phyloP scores from a whole-genome alignment of 1,140 invertebrate genomes.

The Zaprionus davidi region DNA sequence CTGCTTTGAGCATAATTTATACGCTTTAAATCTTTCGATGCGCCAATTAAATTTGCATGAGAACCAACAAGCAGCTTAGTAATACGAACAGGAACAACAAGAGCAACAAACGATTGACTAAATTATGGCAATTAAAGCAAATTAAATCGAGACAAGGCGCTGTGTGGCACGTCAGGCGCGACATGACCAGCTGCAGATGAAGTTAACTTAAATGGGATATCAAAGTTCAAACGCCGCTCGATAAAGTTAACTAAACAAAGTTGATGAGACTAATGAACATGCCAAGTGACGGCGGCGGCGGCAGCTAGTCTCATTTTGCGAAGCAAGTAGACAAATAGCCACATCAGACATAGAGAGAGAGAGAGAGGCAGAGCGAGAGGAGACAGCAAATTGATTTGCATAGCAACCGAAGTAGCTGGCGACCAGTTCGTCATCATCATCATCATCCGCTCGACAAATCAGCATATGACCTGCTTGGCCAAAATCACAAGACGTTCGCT shows the following conservation, averaged over 20 bases:
- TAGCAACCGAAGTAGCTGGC: constrained; percentile 55
- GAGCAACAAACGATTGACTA: constrained; percentile 20
- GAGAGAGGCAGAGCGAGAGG: background rate
- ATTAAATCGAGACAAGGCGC: constrained; percentile 32
- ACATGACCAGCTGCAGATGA: constrained; percentile 38
- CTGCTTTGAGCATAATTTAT: constrained; percentile 62
- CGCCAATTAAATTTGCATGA: constrained; percentile 68
- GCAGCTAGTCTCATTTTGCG: constrained; percentile 27
- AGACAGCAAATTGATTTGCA: constrained; percentile 72
- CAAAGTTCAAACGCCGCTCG: constrained; percentile 73
- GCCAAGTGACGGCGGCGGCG: constrained; percentile 9
- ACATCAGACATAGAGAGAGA: constrained; percentile 15
- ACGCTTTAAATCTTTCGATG: constrained; percentile 60
- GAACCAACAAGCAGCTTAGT: constrained; percentile 43
- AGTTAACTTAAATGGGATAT: constrained; percentile 55
- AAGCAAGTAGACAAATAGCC: constrained; percentile 46
- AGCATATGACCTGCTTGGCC: constrained; percentile 52
- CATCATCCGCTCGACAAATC: constrained; percentile 20
- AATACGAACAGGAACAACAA: constrained; percentile 1
- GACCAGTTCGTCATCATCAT: constrained; percentile 1
- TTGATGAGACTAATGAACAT: constrained; percentile 70
- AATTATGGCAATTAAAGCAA: constrained; percentile 61
- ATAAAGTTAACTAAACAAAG: constrained; percentile 76
- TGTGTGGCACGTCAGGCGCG: background rate
- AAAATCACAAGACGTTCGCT: constrained; percentile 64